Conservation (phyloP, 2,888 invertebrate species). For the Lithophane socia region DNA sequence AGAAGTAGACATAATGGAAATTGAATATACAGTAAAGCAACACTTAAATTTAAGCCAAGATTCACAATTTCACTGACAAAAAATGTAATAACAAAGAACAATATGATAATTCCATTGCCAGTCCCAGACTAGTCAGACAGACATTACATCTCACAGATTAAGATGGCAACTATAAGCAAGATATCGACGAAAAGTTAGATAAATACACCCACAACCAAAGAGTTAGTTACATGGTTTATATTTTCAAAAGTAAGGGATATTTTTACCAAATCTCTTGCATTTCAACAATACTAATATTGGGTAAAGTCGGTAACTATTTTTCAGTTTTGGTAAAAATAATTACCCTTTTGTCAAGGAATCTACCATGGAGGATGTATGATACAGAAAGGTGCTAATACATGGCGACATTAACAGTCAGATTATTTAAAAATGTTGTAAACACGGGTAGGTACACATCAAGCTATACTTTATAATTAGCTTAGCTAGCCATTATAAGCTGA, state of each 20-base stretch:
- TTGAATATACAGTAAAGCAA: not conserved
- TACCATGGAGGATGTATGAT: not conserved
- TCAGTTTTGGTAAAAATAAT: slow-evolving; percentile 34
- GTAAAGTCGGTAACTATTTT: not conserved
- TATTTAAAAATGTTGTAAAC: not conserved
- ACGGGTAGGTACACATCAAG: too few relatives aligned
- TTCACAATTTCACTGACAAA: not conserved
- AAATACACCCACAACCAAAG: slow-evolving; percentile 37
- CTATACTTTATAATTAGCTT: too few relatives aligned
- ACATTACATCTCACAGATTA: not conserved
- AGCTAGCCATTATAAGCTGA: too few relatives aligned
- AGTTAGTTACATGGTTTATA: slow-evolving; percentile 26
- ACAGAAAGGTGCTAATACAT: not conserved
- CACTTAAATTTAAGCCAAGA: slow-evolving; percentile 16
- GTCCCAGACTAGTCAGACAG: not conserved
- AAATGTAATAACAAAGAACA: slow-evolving; percentile 3
- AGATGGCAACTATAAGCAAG: slow-evolving; percentile 24
- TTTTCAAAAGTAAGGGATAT: slow-evolving; percentile 1
- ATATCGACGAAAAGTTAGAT: slow-evolving; percentile 13
- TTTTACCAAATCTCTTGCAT: slow-evolving; percentile 12
- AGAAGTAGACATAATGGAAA: not conserved
- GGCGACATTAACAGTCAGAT: not conserved
- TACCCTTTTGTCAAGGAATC: slow-evolving; percentile 2
- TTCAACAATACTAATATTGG: not conserved
- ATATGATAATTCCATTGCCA: not conserved